These are phyloP conservation scores for Amiota minor DNA, from an alignment of 2,888 invertebrate species.

Conservation along the genomic window DNA sequence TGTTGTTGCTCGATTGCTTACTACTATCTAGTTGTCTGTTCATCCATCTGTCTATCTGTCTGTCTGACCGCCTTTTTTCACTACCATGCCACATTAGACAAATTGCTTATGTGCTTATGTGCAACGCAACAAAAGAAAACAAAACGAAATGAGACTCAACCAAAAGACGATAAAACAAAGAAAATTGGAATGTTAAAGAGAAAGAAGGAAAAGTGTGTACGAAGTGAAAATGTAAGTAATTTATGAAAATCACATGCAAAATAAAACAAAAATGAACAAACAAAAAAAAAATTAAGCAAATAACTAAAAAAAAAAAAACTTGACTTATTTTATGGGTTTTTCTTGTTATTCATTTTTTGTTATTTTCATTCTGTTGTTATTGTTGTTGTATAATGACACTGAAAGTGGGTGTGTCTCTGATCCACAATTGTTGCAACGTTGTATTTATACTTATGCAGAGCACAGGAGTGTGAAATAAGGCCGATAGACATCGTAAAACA, in stretches of 20 bases:
- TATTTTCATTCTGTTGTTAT: background rate
- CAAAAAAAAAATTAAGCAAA: background rate
- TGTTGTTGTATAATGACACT: slow-evolving; percentile 14
- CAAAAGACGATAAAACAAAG: no score
- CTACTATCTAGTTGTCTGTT: no score
- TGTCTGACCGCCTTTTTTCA: background rate
- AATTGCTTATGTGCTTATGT: slow-evolving; percentile 1
- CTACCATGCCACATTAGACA: slow-evolving; percentile 7
- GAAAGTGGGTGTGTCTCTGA: background rate
- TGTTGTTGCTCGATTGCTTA: background rate
- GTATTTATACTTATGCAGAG: no score
- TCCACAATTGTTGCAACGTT: slow-evolving; percentile 12
- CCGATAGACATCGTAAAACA: no score
- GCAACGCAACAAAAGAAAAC: background rate
- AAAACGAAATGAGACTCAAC: background rate
- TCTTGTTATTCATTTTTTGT: slow-evolving; percentile 3
- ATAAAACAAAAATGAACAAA: slow-evolving; percentile 5
- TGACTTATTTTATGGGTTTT: slow-evolving; percentile 1
- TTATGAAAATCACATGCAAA: slow-evolving; percentile 16
- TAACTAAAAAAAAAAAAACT: background rate
- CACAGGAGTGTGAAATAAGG: no score
- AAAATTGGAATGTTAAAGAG: background rate
- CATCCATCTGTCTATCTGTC: background rate
- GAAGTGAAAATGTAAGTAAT: slow-evolving; percentile 19
- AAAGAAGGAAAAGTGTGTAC: background rate